Conservation (phyloP, 2,888 invertebrate species). For the Melipona beecheii region DNA sequence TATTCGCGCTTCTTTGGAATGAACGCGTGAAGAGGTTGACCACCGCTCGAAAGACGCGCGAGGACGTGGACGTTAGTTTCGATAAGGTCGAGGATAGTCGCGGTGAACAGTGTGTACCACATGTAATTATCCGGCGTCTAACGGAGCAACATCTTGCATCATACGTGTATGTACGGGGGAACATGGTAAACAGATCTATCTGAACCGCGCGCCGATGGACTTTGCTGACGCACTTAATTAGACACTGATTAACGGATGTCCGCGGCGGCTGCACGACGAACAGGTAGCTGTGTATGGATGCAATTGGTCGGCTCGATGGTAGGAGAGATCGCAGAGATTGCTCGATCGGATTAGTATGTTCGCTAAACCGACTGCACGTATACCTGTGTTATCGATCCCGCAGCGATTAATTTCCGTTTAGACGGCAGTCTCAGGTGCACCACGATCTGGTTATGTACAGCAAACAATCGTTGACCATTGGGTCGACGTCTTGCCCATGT, state of each 20-base stretch:
- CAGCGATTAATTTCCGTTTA: constrained; percentile 75
- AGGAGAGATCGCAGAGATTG: constrained; percentile 68
- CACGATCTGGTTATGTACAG: constrained; percentile 40
- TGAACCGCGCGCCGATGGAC: constrained; percentile 61
- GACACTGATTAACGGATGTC: constrained; percentile 77
- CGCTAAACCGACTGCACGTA: constrained; percentile 62
- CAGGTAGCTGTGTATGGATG: constrained; percentile 63
- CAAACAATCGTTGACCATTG: constrained; percentile 44
- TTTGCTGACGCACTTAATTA: constrained; percentile 77
- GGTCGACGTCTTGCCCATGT: not conserved
- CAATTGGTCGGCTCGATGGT: constrained; percentile 68
- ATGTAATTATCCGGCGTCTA: constrained; percentile 28
- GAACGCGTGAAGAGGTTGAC: no score
- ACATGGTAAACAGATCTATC: constrained; percentile 45
- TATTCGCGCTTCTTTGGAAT: no score
- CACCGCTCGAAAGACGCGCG: no score
- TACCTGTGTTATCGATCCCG: constrained; percentile 71
- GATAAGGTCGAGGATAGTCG: not conserved
- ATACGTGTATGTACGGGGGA: not conserved
- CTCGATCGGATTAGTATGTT: constrained; percentile 74
- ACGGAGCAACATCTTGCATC: constrained; percentile 13
- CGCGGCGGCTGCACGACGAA: constrained; percentile 55
- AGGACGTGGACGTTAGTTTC: not conserved
- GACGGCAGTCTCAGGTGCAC: constrained; percentile 65
- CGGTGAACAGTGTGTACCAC: not conserved